phyloP scores from a whole-genome alignment of 35 echinoderm and acorn worm genomes.

The Ophiothrix spiculata region DNA sequence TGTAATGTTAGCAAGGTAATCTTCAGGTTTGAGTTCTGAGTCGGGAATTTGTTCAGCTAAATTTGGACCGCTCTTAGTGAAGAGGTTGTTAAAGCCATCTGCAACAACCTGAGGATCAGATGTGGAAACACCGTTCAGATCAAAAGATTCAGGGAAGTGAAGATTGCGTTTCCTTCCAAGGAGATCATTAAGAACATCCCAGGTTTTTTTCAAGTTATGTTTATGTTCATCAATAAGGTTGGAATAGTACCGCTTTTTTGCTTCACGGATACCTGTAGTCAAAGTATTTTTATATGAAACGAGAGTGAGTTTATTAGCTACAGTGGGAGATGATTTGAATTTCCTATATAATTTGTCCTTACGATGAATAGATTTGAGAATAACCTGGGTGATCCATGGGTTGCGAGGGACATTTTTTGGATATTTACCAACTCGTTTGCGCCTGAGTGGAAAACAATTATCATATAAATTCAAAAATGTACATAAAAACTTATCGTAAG shows the following conservation, averaged over 20 bases:
- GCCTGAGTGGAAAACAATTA: not conserved
- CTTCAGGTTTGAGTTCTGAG: too few relatives aligned
- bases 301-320: not conserved
- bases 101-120: constrained; percentile 6
- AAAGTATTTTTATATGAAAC: not conserved
- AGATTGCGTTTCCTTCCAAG: not conserved
- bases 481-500: not conserved
- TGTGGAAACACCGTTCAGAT: not conserved
- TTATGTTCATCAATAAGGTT: not conserved
- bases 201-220: constrained; percentile 3
- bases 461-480: not conserved
- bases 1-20: too few relatives aligned
- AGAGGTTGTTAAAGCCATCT: constrained; percentile 49
- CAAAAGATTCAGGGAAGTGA: not conserved
- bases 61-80: constrained; percentile 40
- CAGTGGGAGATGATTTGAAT: not conserved
- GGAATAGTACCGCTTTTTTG: constrained; percentile 15
- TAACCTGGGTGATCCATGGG: not conserved
- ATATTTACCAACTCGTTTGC: not conserved
- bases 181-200: constrained; percentile 9
- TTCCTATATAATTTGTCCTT: constrained; percentile 6
- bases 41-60: constrained; percentile 43
- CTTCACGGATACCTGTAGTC: not conserved
- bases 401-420: not conserved
- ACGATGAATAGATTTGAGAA: not conserved